Conservation (phyloP, 37 sponge, comb jelly and placozoan species). For the Ephydatia muelleri region DNA sequence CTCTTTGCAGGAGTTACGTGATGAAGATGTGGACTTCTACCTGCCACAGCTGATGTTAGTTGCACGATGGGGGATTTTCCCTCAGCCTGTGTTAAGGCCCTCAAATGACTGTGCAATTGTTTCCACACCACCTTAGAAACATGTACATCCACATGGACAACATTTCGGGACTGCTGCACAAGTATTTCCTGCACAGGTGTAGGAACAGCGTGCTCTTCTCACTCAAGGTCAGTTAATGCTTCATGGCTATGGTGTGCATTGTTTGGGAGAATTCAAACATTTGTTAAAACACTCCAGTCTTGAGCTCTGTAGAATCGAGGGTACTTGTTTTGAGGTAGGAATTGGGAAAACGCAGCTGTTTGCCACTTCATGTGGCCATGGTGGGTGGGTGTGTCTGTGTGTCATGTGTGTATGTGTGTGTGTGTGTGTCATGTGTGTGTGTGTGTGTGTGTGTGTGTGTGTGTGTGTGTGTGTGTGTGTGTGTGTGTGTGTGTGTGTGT, state of each 20-base stretch:
- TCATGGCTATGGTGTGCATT: no score
- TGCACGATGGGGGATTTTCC: background rate
- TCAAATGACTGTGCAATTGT: background rate
- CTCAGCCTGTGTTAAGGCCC: background rate
- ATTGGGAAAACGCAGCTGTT: no score
- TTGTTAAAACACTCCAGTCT: no score
- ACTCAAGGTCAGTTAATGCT: constrained; percentile 57
- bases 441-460: constrained; percentile 9
- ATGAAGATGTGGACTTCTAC: constrained; percentile 87
- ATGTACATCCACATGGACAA: constrained; percentile 90
- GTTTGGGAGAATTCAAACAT: no score
- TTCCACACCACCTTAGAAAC: constrained; percentile 42
- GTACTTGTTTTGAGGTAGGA: no score
- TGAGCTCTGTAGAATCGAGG: no score
- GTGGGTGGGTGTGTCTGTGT: background rate
- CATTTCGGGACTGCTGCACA: constrained; percentile 72
- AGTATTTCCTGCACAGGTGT: constrained; percentile 81
- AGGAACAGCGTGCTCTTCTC: constrained; percentile 76
- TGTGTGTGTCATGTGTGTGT: background rate
- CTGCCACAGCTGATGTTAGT: constrained; percentile 88
- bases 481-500: background rate
- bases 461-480: background rate
- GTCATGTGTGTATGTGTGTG: background rate
- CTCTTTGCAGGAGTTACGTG: constrained; percentile 60
- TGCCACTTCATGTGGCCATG: background rate